Conservation (phyloP, 2,888 invertebrate species). For the Arge pagana region DNA sequence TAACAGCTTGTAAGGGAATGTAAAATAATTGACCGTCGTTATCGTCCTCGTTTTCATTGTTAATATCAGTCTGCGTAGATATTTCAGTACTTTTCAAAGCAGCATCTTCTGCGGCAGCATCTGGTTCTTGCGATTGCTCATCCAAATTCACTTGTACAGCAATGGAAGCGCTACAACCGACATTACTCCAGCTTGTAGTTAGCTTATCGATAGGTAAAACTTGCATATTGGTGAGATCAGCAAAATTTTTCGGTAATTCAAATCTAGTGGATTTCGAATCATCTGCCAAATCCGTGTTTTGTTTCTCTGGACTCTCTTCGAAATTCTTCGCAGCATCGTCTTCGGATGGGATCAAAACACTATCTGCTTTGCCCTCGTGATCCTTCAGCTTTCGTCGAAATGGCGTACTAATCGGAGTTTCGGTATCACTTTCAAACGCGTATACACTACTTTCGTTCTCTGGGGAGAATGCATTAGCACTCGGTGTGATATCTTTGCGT, state of each 20-base stretch:
- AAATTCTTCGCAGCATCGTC: conserved; percentile 49
- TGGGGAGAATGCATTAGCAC: conserved; percentile 67
- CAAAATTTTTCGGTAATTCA: conserved; percentile 49
- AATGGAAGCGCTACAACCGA: conserved; percentile 61
- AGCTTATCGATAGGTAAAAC: conserved; percentile 51
- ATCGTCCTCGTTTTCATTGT: conserved; percentile 58
- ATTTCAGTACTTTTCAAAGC: conserved; percentile 52
- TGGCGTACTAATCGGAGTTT: conserved; percentile 63
- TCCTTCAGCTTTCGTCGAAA: conserved; percentile 58
- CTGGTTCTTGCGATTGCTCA: conserved; percentile 41
- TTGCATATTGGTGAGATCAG: conserved; percentile 47
- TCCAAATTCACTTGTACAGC: conserved; percentile 64
- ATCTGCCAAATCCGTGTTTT: conserved; percentile 20
- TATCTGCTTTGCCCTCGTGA: conserved; percentile 30
- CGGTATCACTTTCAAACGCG: conserved; percentile 72
- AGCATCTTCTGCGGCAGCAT: conserved; percentile 33
- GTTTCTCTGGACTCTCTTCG: conserved; percentile 30
- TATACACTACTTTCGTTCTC: conserved; percentile 74
- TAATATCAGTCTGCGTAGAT: conserved; percentile 59
- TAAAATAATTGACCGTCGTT: conserved; percentile 67
- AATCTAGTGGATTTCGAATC: conserved; percentile 36
- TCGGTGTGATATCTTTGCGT: conserved; percentile 56
- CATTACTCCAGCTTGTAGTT: conserved; percentile 52
- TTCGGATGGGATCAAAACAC: conserved; percentile 48
- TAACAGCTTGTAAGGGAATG: conserved; percentile 64